These are phyloP conservation scores for Megaceryle alcyon DNA, from an alignment of 2,797 vertebrate genomes.

Conservation along the genomic window DNA sequence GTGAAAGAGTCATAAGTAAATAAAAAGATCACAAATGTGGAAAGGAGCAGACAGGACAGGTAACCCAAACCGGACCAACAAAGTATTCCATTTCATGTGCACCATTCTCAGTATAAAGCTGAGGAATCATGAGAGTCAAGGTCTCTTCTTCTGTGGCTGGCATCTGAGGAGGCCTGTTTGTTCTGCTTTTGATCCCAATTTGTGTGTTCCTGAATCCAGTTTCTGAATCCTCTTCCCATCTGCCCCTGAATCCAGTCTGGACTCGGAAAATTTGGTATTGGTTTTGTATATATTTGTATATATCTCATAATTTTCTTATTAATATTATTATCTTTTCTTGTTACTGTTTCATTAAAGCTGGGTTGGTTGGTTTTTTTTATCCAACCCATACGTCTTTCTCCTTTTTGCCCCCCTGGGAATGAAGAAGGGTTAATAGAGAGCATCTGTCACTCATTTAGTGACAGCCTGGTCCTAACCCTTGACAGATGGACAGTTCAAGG, in stretches of 20 bases:
- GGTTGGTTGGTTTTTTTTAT: neutral
- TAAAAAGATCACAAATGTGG: neutral
- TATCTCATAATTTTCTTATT: neutral
- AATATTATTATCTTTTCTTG: neutral
- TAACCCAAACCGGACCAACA: neutral
- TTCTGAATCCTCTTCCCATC: neutral
- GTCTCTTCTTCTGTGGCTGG: neutral
- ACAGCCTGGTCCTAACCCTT: neutral
- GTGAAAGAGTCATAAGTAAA: neutral
- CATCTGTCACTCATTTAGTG: neutral
- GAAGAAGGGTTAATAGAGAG: neutral
- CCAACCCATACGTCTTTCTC: neutral
- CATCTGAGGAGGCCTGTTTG: neutral
- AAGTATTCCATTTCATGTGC: neutral
- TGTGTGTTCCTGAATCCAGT: neutral
- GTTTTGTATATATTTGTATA: neutral
- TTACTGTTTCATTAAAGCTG: neutral
- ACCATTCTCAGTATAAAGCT: neutral
- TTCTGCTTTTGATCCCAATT: neutral
- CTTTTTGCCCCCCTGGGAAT: neutral
- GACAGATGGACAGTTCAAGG: neutral
- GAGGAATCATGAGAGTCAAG: neutral
- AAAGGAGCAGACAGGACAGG: neutral
- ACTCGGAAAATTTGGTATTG: neutral
- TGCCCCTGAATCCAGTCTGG: neutral